Percentiles rank a stretch among this genome's conserved stretches.
phyloP scores from a whole-genome alignment of 1,140 invertebrate species.

The Drosophila seguyi region DNA sequence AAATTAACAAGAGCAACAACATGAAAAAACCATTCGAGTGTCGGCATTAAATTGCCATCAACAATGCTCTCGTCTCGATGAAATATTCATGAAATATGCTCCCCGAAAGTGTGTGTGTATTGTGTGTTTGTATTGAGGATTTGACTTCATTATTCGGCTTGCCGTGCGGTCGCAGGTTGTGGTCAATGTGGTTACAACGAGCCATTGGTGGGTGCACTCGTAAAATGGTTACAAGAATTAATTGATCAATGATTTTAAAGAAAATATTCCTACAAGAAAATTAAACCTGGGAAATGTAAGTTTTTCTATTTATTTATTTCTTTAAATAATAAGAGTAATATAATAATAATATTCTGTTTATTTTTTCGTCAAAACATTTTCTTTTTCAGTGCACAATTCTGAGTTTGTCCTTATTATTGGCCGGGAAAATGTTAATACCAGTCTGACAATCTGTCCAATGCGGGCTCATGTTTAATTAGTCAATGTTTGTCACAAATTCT shows the following conservation, averaged over 20 bases:
- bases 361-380: background rate
- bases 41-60: conserved; percentile 34
- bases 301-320: background rate
- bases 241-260: background rate
- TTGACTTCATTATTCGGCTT: conserved; percentile 59
- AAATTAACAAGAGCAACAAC: conserved; percentile 22
- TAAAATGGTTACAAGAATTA: background rate
- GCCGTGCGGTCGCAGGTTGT: conserved; percentile 42
- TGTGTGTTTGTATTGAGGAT: conserved; percentile 38
- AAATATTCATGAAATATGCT: conserved; percentile 57
- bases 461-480: conserved; percentile 66
- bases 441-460: conserved; percentile 64
- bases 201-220: conserved; percentile 11
- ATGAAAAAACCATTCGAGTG: conserved; percentile 2
- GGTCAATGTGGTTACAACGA: conserved; percentile 33
- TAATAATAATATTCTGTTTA: too few species aligned
- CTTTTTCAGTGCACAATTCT: conserved; percentile 25
- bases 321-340: background rate
- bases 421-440: conserved; percentile 62
- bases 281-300: too few species aligned
- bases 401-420: conserved; percentile 20
- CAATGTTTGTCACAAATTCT: conserved; percentile 67
- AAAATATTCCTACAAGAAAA: too few species aligned
- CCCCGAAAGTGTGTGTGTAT: conserved; percentile 12
- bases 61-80: conserved; percentile 15